These are phyloP conservation scores for Perithous albicinctus DNA, from an alignment of 2,888 invertebrate genomes.

Conservation along the genomic window DNA sequence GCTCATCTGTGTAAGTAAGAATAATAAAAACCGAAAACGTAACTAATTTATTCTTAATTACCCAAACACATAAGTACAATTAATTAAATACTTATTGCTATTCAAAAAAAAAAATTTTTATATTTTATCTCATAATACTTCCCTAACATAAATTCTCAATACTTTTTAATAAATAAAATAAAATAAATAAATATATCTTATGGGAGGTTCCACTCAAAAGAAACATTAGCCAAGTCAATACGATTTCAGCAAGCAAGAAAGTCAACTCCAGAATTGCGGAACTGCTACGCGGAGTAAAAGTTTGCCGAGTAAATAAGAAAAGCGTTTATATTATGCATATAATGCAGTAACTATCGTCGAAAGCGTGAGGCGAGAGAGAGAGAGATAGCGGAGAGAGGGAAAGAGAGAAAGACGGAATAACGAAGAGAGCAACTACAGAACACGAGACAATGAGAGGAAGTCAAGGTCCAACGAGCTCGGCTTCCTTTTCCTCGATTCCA, in stretches of 20 bases:
- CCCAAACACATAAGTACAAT: too few species aligned
- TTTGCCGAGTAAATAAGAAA: slow-evolving; percentile 48
- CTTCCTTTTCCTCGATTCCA: slow-evolving; percentile 66
- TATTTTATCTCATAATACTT: too few species aligned
- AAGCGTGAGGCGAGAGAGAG: too few species aligned
- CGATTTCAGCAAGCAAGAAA: not conserved
- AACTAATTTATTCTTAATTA: too few species aligned
- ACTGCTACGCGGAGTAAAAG: slow-evolving; percentile 8
- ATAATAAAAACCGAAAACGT: too few species aligned
- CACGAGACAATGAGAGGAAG: slow-evolving; percentile 83
- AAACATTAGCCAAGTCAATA: not conserved
- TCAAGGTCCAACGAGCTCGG: slow-evolving; percentile 83
- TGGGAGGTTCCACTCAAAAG: not conserved
- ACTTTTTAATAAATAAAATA: not conserved
- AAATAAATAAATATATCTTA: not conserved
- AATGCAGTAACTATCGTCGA: slow-evolving; percentile 44
- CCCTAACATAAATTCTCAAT: too few species aligned
- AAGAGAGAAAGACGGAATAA: slow-evolving; percentile 61
- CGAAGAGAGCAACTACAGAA: slow-evolving; percentile 68
- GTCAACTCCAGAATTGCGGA: slow-evolving; percentile 10
- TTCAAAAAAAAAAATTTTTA: too few species aligned
- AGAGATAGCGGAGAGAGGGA: slow-evolving; percentile 23
- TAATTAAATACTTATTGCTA: not conserved
- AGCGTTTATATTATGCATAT: slow-evolving; percentile 54
- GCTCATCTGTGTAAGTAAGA: too few species aligned